phyloP scores from a whole-genome alignment of 2,797 vertebrate genomes.

The Melanotaenia parkinsoni region DNA sequence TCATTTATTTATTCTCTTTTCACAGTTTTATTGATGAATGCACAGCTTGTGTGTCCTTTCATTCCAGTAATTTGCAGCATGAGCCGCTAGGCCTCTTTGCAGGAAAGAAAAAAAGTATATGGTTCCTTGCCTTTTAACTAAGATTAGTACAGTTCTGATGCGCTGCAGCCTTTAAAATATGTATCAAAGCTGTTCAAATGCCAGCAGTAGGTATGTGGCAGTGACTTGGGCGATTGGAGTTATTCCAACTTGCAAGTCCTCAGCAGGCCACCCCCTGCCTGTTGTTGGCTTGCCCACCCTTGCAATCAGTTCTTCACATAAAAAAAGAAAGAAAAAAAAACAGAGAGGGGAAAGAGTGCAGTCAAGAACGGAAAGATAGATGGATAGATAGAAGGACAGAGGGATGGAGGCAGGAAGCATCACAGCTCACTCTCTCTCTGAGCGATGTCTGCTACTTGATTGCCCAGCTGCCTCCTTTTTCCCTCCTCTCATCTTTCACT shows the following conservation, averaged over 20 bases:
- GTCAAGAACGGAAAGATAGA: conserved; percentile 60
- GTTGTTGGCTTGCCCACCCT: conserved; percentile 72
- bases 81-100: conserved; percentile 55
- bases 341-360: conserved; percentile 44
- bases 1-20: neutral
- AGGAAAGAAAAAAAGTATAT: conserved; percentile 64
- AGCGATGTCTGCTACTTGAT: conserved; percentile 74
- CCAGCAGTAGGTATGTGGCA: conserved; percentile 81
- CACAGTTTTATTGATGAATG: conserved; percentile 51
- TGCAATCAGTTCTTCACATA: conserved; percentile 66
- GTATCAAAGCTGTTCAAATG: conserved; percentile 84
- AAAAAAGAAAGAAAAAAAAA: conserved; percentile 23
- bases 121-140: conserved; percentile 80
- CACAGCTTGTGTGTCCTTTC: conserved; percentile 68
- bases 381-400: conserved; percentile 49
- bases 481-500: conserved; percentile 62
- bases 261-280: conserved; percentile 77
- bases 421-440: conserved; percentile 64
- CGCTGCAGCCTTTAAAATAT: conserved; percentile 82
- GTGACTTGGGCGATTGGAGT: conserved; percentile 79
- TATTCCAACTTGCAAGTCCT: conserved; percentile 82
- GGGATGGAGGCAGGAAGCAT: conserved; percentile 53
- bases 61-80: conserved; percentile 65
- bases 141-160: conserved; percentile 81
- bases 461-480: conserved; percentile 55